Conservation (phyloP, 2,797 vertebrate genomes). For the Enteromius mattozi region DNA sequence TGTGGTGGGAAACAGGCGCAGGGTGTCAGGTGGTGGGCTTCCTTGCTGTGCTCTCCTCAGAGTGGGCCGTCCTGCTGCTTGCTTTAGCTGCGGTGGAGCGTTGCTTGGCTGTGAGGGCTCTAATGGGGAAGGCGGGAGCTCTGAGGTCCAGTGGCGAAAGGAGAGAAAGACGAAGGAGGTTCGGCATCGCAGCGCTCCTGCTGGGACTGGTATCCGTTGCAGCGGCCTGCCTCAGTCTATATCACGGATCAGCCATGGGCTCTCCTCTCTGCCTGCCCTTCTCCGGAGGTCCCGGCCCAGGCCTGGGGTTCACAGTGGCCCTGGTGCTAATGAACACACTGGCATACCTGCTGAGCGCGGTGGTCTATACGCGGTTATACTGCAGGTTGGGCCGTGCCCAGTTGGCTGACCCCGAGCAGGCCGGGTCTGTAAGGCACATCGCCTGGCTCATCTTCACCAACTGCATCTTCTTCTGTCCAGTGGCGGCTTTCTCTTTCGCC, state of each 20-base stretch:
- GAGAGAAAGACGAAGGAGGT: constrained; percentile 75
- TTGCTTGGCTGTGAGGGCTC: constrained; percentile 85
- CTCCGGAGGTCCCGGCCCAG: constrained; percentile 86
- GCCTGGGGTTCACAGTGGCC: constrained; percentile 88
- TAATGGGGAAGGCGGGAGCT: constrained; percentile 82
- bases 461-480: constrained; percentile 98
- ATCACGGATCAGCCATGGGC: constrained; percentile 76
- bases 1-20: constrained; percentile 94
- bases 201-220: constrained; percentile 82
- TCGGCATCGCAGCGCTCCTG: constrained; percentile 79
- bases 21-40: constrained; percentile 90
- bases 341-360: constrained; percentile 90
- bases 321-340: constrained; percentile 93
- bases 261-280: constrained; percentile 97
- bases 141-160: constrained; percentile 70
- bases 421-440: constrained; percentile 89
- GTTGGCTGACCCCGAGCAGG: constrained; percentile 88
- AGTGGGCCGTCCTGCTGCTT: constrained; percentile 90
- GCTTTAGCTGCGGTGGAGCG: constrained; percentile 90
- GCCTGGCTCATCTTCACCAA: constrained; percentile 99
- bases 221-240: constrained; percentile 80
- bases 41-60: constrained; percentile 92
- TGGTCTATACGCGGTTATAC: constrained; percentile 94
- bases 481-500: constrained; percentile 95
- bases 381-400: constrained; percentile 92